These are phyloP conservation scores for Thysanoteuthis rhombus DNA, from an alignment of 2,888 invertebrate species.

Conservation along the genomic window DNA sequence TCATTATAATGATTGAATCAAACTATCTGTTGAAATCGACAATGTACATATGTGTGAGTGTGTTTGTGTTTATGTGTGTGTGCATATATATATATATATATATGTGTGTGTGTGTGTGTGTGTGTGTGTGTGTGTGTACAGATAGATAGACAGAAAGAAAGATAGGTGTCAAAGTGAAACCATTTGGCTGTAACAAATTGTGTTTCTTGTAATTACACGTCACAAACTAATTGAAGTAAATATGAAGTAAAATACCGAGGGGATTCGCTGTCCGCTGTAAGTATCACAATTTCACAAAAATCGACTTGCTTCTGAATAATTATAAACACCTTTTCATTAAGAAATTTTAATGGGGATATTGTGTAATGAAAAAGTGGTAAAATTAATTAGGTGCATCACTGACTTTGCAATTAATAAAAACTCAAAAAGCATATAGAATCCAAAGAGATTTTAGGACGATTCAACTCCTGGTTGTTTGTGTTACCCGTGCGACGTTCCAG, in stretches of 20 bases:
- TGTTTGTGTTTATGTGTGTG: background rate
- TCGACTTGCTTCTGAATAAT: background rate
- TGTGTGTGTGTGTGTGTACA: background rate
- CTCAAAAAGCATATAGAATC: background rate
- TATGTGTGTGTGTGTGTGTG: background rate
- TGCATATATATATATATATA: background rate
- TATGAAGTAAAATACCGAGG: background rate
- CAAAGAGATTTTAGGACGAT: no score
- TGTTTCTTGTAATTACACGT: background rate
- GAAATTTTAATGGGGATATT: background rate
- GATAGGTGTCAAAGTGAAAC: background rate
- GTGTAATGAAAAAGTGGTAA: background rate
- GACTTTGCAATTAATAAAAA: background rate
- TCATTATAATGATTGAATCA: no score
- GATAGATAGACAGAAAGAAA: background rate
- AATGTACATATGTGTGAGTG: no score
- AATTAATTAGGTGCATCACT: background rate
- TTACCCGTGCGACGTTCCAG: no score
- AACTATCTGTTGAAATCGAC: no score
- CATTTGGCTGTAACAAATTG: background rate
- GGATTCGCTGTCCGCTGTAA: background rate
- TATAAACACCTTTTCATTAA: background rate
- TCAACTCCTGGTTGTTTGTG: no score
- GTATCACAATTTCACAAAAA: background rate
- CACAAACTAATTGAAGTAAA: background rate